These are phyloP conservation scores for Pomatorhinus ruficollis DNA, from an alignment of 2,113 vertebrate genomes.

Conservation along the genomic window DNA sequence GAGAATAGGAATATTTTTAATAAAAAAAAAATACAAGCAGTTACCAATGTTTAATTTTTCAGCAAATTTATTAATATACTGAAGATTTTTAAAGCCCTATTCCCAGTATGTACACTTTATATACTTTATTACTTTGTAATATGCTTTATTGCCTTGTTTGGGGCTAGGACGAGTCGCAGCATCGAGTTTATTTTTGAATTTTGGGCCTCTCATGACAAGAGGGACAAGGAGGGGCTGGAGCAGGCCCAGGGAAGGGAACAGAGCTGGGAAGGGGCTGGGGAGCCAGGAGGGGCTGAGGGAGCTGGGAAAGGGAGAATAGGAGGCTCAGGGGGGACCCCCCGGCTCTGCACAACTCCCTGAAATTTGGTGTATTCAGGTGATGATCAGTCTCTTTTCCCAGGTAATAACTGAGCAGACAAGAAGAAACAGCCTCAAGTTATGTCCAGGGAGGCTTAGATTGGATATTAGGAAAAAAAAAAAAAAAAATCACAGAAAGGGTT, in stretches of 20 bases:
- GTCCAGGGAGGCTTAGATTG: not conserved
- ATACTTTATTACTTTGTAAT: not conserved
- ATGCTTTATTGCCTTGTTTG: not conserved
- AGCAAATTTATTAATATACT: not conserved
- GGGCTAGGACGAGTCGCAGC: not conserved
- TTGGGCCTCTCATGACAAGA: not conserved
- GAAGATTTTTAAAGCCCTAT: not conserved
- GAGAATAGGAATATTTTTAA: not conserved
- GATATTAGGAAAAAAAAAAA: rapidly evolving
- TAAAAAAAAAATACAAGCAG: not conserved
- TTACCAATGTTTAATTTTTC: not conserved
- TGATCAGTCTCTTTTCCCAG: rapidly evolving
- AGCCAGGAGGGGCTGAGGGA: not conserved
- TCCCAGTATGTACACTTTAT: not conserved
- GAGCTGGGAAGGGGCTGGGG: not conserved
- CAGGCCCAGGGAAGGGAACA: rapidly evolving
- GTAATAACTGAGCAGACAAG: not conserved
- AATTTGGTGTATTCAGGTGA: not conserved
- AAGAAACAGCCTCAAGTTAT: not conserved
- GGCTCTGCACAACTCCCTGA: not conserved
- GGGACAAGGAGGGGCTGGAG: not conserved
- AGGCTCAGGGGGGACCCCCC: rapidly evolving
- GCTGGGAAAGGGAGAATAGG: not conserved
- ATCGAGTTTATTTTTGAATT: not conserved
- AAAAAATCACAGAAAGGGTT: too few relatives aligned